Conservation (phyloP, 2,113 vertebrate genomes). For the Tupaia chinensis region DNA sequence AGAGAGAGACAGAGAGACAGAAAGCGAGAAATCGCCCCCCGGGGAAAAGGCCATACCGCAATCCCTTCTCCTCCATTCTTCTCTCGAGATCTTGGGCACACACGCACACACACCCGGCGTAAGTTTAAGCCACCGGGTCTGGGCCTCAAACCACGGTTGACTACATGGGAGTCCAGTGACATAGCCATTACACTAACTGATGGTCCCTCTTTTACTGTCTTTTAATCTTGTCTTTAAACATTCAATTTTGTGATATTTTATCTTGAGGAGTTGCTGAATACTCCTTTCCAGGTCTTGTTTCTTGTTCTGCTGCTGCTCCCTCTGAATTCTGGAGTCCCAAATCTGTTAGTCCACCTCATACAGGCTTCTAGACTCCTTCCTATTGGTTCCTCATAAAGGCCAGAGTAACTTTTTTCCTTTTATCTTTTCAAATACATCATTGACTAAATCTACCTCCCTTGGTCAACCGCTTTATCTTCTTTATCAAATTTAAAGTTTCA, state of each 20-base stretch:
- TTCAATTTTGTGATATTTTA: not conserved
- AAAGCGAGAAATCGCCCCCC: too few species aligned
- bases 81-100: too few species aligned
- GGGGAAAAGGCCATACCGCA: too few species aligned
- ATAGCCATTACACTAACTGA: too few species aligned
- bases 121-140: too few species aligned
- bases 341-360: accelerated
- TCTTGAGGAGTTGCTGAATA: too few species aligned
- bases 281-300: not conserved
- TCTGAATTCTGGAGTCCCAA: not conserved
- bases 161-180: too few species aligned
- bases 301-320: not conserved
- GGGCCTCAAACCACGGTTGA: too few species aligned
- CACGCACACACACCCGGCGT: too few species aligned
- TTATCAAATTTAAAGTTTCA: not conserved
- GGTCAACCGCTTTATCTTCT: not conserved
- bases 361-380: not conserved
- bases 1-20: too few species aligned
- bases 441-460: not conserved
- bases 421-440: not conserved
- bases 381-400: not conserved
- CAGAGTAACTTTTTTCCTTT: not conserved
- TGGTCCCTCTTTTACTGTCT: not conserved
- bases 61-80: too few species aligned
- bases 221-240: not conserved